Percentiles rank a stretch among this genome's conserved stretches.
phyloP scores from a whole-genome alignment of 1,140 invertebrate genomes.

The Drosophila melanica region DNA sequence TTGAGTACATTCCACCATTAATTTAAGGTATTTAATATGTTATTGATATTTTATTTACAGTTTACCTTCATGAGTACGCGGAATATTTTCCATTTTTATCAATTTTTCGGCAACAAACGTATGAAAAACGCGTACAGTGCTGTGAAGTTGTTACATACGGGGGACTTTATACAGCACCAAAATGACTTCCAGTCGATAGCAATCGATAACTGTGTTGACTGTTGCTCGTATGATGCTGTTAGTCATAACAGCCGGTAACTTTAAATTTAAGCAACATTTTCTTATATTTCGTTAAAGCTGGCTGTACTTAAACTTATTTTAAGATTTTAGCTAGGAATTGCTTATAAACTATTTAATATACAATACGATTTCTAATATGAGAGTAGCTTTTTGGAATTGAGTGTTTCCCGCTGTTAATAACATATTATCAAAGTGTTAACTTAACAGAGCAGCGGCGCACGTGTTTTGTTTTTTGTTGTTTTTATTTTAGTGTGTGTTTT shows the following conservation, averaged over 20 bases:
- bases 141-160: slow-evolving; percentile 10
- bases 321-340: background rate
- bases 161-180: slow-evolving; percentile 15
- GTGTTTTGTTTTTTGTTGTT: slow-evolving; percentile 67
- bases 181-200: background rate
- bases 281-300: background rate
- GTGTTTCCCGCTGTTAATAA: slow-evolving; percentile 4
- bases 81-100: slow-evolving; percentile 89
- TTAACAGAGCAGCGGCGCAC: slow-evolving; percentile 36
- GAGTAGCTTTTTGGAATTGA: background rate
- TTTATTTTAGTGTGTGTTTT: background rate
- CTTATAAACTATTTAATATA: no score
- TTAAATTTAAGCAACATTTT: background rate
- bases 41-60: slow-evolving; percentile 83
- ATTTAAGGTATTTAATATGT: background rate
- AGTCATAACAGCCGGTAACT: background rate
- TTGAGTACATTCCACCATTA: background rate
- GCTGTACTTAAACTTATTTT: background rate
- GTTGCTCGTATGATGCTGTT: background rate
- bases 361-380: background rate
- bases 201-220: background rate
- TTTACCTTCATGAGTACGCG: slow-evolving; percentile 92
- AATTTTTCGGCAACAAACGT: slow-evolving; percentile 53
- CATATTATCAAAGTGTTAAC: background rate
- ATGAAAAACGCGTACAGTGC: slow-evolving; percentile 57